These are phyloP conservation scores for Dasysyrphus albostriatus DNA, from an alignment of 2,888 invertebrate genomes.

Conservation along the genomic window DNA sequence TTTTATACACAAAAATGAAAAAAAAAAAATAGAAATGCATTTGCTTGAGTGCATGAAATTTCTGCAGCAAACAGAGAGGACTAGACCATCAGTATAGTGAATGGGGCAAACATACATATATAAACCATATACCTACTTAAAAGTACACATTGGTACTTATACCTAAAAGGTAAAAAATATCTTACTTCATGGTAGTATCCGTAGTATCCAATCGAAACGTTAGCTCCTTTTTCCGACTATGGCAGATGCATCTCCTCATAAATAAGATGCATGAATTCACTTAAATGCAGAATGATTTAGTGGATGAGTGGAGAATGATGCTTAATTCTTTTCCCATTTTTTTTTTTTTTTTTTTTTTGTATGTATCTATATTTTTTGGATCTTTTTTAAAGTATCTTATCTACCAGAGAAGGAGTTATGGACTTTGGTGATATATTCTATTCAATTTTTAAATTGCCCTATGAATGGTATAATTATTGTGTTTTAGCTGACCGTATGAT, in stretches of 20 bases:
- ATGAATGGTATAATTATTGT: conserved; percentile 4
- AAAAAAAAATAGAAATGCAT: conserved; percentile 26
- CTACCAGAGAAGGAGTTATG: background rate
- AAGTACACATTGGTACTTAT: background rate
- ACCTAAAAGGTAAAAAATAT: conserved; percentile 53
- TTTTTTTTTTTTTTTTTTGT: conserved; percentile 12
- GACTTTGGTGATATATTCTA: background rate
- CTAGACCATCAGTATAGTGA: background rate
- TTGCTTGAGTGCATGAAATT: conserved; percentile 55
- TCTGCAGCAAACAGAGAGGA: conserved; percentile 36
- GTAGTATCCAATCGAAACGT: conserved; percentile 34
- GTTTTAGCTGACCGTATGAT: background rate
- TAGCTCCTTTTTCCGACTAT: conserved; percentile 19
- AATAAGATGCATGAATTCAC: conserved; percentile 72
- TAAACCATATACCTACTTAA: background rate
- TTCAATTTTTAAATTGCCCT: conserved; percentile 22
- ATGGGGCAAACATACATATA: background rate
- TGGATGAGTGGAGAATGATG: conserved; percentile 70
- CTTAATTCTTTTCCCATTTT: conserved; percentile 33
- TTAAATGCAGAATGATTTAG: conserved; percentile 69
- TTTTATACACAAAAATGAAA: conserved; percentile 6
- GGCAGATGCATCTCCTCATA: conserved; percentile 70
- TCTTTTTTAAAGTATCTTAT: background rate
- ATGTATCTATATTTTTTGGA: background rate
- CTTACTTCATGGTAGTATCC: conserved; percentile 21